phyloP scores from a whole-genome alignment of 1,140 invertebrate species.

The Bathynomus jamesi region DNA sequence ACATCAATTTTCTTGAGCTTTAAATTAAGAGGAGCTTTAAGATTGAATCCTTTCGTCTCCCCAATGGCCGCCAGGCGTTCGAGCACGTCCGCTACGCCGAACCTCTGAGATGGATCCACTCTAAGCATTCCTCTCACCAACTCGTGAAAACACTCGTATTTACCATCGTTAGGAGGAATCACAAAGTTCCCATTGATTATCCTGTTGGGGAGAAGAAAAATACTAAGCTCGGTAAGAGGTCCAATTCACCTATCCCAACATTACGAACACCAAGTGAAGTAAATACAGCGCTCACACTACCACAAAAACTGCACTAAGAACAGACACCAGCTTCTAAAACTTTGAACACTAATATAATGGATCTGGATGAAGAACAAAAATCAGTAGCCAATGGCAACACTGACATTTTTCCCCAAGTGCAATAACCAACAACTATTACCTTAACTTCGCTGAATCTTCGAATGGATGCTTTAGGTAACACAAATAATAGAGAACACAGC shows the following conservation, averaged over 20 bases:
- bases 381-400: no score
- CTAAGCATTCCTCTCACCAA: constrained; percentile 82
- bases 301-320: no score
- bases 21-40: constrained; percentile 63
- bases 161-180: constrained; percentile 68
- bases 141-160: constrained; percentile 77
- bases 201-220: constrained; percentile 39
- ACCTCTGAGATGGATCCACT: constrained; percentile 67
- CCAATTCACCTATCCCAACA: no score
- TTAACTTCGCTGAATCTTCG: constrained; percentile 90
- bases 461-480: constrained; percentile 94
- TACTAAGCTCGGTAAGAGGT: no score
- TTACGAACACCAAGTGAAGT: no score
- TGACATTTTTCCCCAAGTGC: no score
- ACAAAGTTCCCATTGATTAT: constrained; percentile 94
- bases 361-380: no score
- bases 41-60: constrained; percentile 68
- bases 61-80: constrained; percentile 79
- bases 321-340: no score
- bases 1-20: constrained; percentile 52
- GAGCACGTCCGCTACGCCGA: constrained; percentile 66
- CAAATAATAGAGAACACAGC: constrained; percentile 87
- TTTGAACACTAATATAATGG: no score
- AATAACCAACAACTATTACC: constrained; percentile 15
- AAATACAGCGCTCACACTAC: no score